These are phyloP conservation scores for Cheirogaleus medius DNA, from an alignment of 2,113 vertebrate species.

Conservation along the genomic window DNA sequence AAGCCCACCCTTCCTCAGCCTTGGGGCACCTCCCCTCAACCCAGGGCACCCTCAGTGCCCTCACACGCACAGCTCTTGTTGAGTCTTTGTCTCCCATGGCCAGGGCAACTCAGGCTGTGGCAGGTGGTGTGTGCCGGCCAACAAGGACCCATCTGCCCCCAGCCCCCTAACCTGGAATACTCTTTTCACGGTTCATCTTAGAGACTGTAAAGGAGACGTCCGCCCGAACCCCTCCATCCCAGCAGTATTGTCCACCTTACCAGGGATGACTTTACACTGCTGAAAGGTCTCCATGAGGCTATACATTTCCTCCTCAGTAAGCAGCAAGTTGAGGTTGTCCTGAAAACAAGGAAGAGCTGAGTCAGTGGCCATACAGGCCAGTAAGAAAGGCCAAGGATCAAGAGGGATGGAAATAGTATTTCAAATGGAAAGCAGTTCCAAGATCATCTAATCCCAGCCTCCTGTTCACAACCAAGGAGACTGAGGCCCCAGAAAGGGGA, in stretches of 20 bases:
- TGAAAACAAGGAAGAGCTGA: constrained; percentile 65
- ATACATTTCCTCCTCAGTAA: constrained; percentile 98
- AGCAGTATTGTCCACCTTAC: constrained; percentile 74
- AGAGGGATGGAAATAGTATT: neutral
- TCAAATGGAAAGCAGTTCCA: neutral
- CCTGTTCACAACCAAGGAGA: neutral
- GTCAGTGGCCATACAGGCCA: neutral
- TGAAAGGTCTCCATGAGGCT: constrained; percentile 94
- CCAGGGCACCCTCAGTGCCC: neutral
- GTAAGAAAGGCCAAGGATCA: neutral
- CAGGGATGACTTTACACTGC: constrained; percentile 95
- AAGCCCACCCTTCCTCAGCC: neutral
- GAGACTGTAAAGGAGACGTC: neutral
- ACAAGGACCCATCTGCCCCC: neutral
- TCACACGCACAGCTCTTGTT: neutral
- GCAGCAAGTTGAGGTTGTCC: constrained; percentile 96
- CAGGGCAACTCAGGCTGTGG: neutral
- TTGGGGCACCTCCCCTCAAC: neutral
- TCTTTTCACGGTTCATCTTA: neutral
- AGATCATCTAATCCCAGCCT: neutral
- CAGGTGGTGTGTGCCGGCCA: neutral
- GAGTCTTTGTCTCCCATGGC: neutral
- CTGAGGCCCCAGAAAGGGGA: neutral
- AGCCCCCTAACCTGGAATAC: neutral
- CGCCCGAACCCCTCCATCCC: neutral